Conservation (phyloP, 2,113 vertebrate species). For the Nothocercus nigrocapillus region DNA sequence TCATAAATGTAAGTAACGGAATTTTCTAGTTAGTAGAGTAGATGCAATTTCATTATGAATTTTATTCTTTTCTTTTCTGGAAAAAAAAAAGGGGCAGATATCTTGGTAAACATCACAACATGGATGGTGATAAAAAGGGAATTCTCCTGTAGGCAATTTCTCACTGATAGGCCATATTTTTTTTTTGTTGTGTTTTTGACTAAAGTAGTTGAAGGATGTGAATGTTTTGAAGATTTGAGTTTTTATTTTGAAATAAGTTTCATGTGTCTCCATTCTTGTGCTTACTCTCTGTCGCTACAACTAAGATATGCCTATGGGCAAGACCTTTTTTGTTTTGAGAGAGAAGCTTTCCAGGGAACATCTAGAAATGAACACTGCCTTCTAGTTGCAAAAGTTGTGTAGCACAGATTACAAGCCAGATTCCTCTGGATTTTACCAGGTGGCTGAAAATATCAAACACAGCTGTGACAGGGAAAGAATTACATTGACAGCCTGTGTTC, state of each 20-base stretch:
- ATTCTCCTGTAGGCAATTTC: neutral
- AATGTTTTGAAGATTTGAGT: neutral
- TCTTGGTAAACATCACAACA: neutral
- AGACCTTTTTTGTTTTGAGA: neutral
- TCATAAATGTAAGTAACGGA: slow-evolving; percentile 87
- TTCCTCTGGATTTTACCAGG: slow-evolving; percentile 25
- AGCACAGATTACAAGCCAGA: slow-evolving; percentile 36
- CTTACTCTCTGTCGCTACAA: neutral
- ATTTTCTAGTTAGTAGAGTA: neutral
- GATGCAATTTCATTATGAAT: neutral
- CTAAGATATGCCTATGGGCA: neutral
- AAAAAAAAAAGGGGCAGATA: neutral
- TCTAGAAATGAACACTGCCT: neutral
- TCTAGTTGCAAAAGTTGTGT: slow-evolving; percentile 16
- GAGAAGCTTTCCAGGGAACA: neutral
- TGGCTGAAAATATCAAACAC: neutral
- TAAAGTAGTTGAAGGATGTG: neutral
- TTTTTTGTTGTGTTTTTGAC: neutral
- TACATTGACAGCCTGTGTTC: neutral
- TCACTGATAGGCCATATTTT: neutral
- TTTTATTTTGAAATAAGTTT: neutral
- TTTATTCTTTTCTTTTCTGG: neutral
- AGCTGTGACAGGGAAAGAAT: neutral
- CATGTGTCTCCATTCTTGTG: neutral
- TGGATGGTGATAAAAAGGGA: neutral